These are phyloP conservation scores for Apamea monoglypha DNA, from an alignment of 2,888 invertebrate genomes.

Conservation along the genomic window DNA sequence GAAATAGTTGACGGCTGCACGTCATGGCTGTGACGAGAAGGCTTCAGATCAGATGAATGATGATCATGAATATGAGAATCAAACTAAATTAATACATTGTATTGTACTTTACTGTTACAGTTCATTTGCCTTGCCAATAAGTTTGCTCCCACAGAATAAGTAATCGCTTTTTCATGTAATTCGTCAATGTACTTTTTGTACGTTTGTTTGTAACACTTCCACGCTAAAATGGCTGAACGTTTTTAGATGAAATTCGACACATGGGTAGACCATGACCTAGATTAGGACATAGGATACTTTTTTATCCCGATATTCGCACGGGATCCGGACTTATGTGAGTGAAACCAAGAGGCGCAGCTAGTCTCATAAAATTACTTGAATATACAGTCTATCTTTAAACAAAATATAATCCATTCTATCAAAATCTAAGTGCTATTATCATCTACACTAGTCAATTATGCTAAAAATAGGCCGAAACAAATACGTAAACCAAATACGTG, in stretches of 20 bases:
- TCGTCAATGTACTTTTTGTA: no score
- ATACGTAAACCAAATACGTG: neutral
- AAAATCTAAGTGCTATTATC: neutral
- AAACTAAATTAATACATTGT: neutral
- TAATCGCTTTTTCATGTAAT: neutral
- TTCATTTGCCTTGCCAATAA: neutral
- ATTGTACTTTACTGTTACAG: neutral
- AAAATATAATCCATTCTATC: neutral
- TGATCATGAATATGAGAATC: neutral
- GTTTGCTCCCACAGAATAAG: neutral
- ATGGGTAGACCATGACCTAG: no score
- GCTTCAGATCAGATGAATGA: no score
- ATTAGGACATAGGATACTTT: no score
- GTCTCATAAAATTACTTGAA: neutral
- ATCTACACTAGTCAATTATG: neutral
- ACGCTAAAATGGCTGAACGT: neutral
- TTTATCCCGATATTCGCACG: no score
- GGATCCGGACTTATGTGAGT: no score
- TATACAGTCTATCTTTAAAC: neutral
- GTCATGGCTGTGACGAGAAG: no score
- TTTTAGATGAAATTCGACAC: no score
- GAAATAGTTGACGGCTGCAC: no score
- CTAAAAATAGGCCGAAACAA: constrained; percentile 28
- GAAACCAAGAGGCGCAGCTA: no score
- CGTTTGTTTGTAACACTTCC: no score